Conservation (phyloP, 1,140 invertebrate genomes). For the Drosophila melanica region DNA sequence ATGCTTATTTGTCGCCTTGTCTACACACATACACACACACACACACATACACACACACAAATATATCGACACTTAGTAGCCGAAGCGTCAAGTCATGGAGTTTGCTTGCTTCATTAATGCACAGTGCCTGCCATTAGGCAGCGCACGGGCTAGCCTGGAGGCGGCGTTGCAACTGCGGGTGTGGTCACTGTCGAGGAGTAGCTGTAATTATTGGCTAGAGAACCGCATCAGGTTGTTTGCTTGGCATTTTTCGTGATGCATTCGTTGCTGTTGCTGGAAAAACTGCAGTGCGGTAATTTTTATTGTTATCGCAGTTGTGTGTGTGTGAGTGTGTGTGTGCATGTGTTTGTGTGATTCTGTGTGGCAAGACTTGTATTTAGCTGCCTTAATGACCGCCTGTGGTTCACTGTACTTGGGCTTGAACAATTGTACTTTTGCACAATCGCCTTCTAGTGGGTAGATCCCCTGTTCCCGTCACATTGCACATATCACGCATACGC, state of each 20-base stretch:
- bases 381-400: conserved; percentile 17
- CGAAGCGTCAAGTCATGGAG: conserved; percentile 61
- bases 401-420: conserved; percentile 13
- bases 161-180: conserved; percentile 40
- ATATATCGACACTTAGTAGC: conserved; percentile 6
- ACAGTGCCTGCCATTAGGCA: conserved; percentile 59
- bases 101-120: conserved; percentile 60
- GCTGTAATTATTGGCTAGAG: conserved; percentile 61
- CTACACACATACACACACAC: conserved; percentile 8
- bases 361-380: conserved; percentile 36
- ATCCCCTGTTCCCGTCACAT: conserved; percentile 13
- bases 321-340: conserved; percentile 7
- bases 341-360: conserved; percentile 17
- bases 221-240: conserved; percentile 44
- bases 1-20: conserved; percentile 56
- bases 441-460: conserved; percentile 31
- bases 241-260: conserved; percentile 29
- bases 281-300: conserved; percentile 22
- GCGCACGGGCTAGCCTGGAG: not conserved
- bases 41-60: not conserved
- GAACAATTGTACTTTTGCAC: conserved; percentile 25
- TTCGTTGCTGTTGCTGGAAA: conserved; percentile 2
- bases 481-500: conserved; percentile 44
- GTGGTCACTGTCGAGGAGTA: conserved; percentile 30
- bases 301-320: conserved; percentile 16